phyloP scores from a whole-genome alignment of 2,888 invertebrate species.

The Gerris lacustris region DNA sequence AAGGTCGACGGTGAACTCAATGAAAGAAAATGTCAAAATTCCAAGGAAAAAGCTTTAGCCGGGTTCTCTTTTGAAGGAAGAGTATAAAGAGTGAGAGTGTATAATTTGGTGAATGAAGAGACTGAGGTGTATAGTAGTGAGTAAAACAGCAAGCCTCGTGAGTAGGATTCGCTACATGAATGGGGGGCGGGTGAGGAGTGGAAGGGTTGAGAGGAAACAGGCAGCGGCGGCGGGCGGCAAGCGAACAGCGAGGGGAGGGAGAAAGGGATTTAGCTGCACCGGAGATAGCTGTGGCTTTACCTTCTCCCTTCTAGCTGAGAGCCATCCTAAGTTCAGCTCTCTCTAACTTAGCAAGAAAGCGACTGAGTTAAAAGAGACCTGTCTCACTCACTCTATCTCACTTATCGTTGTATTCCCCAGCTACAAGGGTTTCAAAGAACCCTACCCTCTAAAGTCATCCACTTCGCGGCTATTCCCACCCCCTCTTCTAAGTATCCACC shows the following conservation, averaged over 20 bases:
- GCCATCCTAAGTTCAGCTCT: background rate
- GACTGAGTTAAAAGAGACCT: background rate
- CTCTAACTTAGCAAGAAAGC: background rate
- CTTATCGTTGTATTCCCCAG: background rate
- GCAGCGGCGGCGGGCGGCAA: too few species aligned
- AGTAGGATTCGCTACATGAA: conserved; percentile 5
- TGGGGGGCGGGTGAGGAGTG: background rate
- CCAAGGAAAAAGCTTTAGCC: too few species aligned
- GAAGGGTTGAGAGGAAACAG: background rate
- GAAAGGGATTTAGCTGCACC: conserved; percentile 4
- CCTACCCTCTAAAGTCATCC: background rate
- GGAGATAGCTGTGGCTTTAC: conserved; percentile 4
- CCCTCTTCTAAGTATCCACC: too few species aligned
- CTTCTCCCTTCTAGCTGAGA: background rate
- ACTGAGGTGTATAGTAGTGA: background rate
- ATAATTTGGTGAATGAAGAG: background rate
- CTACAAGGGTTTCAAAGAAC: background rate
- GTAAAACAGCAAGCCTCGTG: conserved; percentile 3
- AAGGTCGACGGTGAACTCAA: too few species aligned
- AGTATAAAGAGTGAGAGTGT: background rate
- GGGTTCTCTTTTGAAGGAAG: background rate
- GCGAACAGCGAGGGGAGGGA: background rate
- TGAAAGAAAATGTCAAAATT: too few species aligned
- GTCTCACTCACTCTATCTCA: background rate
- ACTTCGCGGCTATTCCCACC: background rate